Percentiles rank a stretch among this genome's conserved stretches.
phyloP scores from a whole-genome alignment of 2,888 invertebrate species.

The Carcina quercana region DNA sequence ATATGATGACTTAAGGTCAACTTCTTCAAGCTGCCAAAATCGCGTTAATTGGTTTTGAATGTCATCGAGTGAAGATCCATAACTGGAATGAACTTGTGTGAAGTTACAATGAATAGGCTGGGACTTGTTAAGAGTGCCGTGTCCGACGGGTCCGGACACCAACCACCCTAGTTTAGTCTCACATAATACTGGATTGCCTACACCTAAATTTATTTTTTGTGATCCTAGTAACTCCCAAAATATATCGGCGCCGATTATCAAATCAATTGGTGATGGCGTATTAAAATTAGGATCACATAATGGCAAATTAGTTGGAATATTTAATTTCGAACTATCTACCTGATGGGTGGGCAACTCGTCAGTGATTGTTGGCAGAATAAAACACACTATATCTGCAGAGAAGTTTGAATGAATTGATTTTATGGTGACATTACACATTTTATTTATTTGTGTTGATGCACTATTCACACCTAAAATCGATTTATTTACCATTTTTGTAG shows the following conservation, averaged over 20 bases:
- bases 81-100: not conserved
- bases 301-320: constrained; percentile 16
- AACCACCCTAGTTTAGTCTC: constrained; percentile 14
- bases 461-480: constrained; percentile 17
- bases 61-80: not conserved
- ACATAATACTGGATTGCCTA: constrained; percentile 10
- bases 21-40: constrained; percentile 18
- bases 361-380: constrained; percentile 18
- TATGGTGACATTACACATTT: constrained; percentile 11
- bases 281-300: constrained; percentile 20
- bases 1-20: constrained; percentile 4
- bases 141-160: constrained; percentile 12
- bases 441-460: constrained; percentile 6
- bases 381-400: constrained; percentile 10
- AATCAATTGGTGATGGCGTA: constrained; percentile 16
- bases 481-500: constrained; percentile 3
- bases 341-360: constrained; percentile 10
- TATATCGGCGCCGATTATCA: constrained; percentile 20
- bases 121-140: not conserved
- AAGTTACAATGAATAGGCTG: constrained; percentile 2
- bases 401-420: constrained; percentile 12
- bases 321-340: constrained; percentile 9
- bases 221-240: constrained; percentile 20
- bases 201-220: constrained; percentile 14
- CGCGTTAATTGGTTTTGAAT: constrained; percentile 8